These are phyloP conservation scores for Drosophila glabriapex DNA, from an alignment of 2,888 invertebrate genomes.

Conservation along the genomic window DNA sequence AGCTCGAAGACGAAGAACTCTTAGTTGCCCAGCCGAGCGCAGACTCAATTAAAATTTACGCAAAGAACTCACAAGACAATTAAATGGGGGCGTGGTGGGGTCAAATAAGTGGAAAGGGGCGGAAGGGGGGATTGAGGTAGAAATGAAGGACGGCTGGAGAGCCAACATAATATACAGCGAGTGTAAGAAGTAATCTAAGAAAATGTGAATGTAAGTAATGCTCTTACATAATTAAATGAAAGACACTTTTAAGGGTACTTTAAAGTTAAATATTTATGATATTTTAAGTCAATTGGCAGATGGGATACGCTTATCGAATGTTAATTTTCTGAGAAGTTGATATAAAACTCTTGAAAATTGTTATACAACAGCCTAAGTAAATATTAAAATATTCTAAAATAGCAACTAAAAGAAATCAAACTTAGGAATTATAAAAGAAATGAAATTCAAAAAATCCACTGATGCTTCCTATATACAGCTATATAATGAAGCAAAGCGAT, in stretches of 20 bases:
- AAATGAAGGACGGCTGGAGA: background rate
- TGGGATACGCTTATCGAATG: background rate
- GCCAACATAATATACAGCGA: background rate
- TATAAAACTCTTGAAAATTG: background rate
- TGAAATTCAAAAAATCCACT: accelerated
- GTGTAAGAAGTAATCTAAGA: background rate
- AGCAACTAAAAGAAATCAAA: background rate
- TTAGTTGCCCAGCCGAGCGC: slow-evolving; percentile 41
- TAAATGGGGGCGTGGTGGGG: slow-evolving; percentile 6
- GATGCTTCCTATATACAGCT: accelerated
- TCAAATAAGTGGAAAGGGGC: background rate
- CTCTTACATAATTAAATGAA: background rate
- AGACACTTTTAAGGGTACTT: background rate
- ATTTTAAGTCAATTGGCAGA: background rate
- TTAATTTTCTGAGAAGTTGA: background rate
- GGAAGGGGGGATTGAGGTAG: no score
- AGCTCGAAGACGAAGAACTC: slow-evolving; percentile 8
- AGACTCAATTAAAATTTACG: slow-evolving; percentile 76
- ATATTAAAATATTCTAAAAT: background rate
- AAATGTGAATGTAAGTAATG: background rate
- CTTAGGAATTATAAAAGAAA: background rate
- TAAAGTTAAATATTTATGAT: background rate
- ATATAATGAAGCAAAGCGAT: no score
- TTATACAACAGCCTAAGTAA: background rate
- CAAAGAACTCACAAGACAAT: slow-evolving; percentile 22